Base-by-base conservation (phyloP, 2,888 invertebrate genomes). In the Aporophyla nigra region DNA sequence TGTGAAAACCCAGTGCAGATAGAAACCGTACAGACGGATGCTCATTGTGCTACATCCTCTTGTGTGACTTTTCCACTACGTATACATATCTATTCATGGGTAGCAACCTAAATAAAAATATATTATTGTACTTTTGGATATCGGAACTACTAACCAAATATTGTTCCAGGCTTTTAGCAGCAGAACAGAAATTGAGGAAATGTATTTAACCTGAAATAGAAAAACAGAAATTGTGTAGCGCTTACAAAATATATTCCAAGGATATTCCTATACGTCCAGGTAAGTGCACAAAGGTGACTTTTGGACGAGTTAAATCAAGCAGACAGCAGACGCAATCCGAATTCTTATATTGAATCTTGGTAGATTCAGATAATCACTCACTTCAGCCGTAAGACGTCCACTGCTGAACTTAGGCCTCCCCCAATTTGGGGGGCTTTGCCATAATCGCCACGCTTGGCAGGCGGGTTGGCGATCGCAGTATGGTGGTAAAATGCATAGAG, bases 271-370 rank as follows among this genome's bases (percentile, higher is more conserved):
- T 75, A 70, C 69, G 74, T 78, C 71, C 80, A 85, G 54, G n/a
- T n/a, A n/a, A n/a, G 7, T 76, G 7, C 0, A 89, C 88, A 89
- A 87, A 87, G 69, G 51, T 86, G 89, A 89, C 79, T n/a, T n/a
- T n/a, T n/a, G n/a, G n/a, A n/a, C n/a, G n/a, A n/a, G n/a, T n/a
- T n/a, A n/a, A n/a, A n/a, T n/a, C n/a, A n/a, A n/a, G n/a, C n/a
- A n/a, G n/a, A n/a, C n/a, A n/a, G 85, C 86, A 83, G 51, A 78
- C 70, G 61, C 0, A 21, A 51, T 49, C 54, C 12, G 5, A 61
- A 27, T 56, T 67, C 61, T 77, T 83, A 79, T 84, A 85, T 85
- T 80, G 80, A 43, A 69, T 27, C 16, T 27, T 5, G 27, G 16
- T 0, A n/a, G n/a, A n/a, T n/a, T n/a, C n/a, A n/a, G n/a, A n/a